phyloP scores from a whole-genome alignment of 2,888 invertebrate genomes.

The Serrognathus titanus region DNA sequence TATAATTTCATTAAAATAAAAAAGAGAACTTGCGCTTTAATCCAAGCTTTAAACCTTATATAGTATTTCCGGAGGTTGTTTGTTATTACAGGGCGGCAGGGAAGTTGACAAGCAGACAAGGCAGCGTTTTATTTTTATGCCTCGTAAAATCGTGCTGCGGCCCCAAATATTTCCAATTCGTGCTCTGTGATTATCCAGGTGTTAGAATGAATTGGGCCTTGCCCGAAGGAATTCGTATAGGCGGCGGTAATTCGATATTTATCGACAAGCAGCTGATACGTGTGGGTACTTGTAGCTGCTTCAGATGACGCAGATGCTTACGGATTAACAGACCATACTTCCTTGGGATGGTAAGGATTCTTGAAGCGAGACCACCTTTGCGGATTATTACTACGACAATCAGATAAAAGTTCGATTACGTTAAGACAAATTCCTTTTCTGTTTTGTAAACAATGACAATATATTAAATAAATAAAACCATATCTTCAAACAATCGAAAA shows the following conservation, averaged over 20 bases:
- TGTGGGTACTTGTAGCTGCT: constrained; percentile 6
- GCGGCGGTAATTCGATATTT: constrained; percentile 1
- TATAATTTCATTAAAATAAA: too few species aligned
- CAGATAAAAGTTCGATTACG: neutral
- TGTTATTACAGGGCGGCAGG: neutral
- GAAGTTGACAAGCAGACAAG: neutral
- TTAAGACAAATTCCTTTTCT: neutral
- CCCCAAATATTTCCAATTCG: neutral
- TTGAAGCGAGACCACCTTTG: constrained; percentile 16
- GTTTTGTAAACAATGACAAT: too few species aligned
- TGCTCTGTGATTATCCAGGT: neutral
- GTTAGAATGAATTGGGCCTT: neutral
- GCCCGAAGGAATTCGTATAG: neutral
- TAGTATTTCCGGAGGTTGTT: too few species aligned
- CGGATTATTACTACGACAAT: constrained; percentile 5
- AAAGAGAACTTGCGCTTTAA: too few species aligned
- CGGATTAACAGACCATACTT: constrained; percentile 22
- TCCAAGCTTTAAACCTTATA: too few species aligned
- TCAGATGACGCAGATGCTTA: constrained; percentile 19
- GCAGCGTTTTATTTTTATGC: neutral
- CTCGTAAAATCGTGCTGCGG: neutral
- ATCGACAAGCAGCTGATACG: neutral
- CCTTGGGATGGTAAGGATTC: constrained; percentile 11
- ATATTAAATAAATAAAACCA: too few species aligned
- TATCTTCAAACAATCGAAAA: too few species aligned